Percentiles rank a stretch among this genome's conserved stretches.
phyloP scores from a whole-genome alignment of 2,888 invertebrate species.

The Cremastinae sp. region DNA sequence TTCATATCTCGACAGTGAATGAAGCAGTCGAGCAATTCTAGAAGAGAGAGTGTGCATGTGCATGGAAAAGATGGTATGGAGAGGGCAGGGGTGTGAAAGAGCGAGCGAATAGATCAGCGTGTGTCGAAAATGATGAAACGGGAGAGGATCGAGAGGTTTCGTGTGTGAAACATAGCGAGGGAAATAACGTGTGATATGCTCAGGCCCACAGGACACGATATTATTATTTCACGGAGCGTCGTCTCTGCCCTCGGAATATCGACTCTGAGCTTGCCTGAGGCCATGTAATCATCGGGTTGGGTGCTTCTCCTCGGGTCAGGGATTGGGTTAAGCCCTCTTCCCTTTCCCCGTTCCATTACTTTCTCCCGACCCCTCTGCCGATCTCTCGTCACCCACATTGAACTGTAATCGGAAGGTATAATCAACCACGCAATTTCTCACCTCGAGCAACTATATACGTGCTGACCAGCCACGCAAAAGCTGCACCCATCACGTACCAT shows the following conservation, averaged over 20 bases:
- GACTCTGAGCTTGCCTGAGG: constrained; percentile 67
- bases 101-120: background rate
- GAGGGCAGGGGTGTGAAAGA: constrained; percentile 13
- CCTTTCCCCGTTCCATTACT: constrained; percentile 6
- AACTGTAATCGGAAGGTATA: constrained; percentile 62
- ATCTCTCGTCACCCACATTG: constrained; percentile 41
- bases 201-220: constrained; percentile 60
- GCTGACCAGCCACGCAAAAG: constrained; percentile 36
- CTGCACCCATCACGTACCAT: constrained; percentile 37
- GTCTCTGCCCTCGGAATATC: constrained; percentile 66
- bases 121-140: constrained; percentile 16
- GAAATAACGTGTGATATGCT: constrained; percentile 32
- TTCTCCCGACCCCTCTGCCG: background rate
- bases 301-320: constrained; percentile 60
- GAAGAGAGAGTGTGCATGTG: too few species aligned
- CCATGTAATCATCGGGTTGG: constrained; percentile 71
- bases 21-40: constrained; percentile 65
- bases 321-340: constrained; percentile 53
- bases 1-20: constrained; percentile 66
- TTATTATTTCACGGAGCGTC: constrained; percentile 71
- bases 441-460: constrained; percentile 45
- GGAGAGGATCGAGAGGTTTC: constrained; percentile 31
- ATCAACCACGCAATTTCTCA: constrained; percentile 57
- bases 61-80: constrained; percentile 25
- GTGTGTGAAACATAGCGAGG: constrained; percentile 25